These are phyloP conservation scores for Eudemis profundana DNA, from an alignment of 2,888 invertebrate species.

Conservation along the genomic window DNA sequence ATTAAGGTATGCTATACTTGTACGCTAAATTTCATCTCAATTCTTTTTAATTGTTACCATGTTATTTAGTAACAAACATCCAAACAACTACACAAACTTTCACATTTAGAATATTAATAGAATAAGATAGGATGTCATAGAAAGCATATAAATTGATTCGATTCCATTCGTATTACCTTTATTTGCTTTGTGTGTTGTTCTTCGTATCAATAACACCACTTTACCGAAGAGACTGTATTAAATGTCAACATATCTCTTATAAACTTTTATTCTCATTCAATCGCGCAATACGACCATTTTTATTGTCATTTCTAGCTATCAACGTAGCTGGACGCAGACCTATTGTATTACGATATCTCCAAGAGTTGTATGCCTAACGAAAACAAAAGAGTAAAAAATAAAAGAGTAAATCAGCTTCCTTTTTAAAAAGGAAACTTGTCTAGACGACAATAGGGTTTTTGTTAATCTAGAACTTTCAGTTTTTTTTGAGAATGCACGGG, in stretches of 20 bases:
- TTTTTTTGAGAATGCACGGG: not conserved
- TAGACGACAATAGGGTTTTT: constrained; percentile 26
- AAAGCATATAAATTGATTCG: too few species aligned
- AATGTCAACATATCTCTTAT: constrained; percentile 32
- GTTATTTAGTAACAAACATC: too few species aligned
- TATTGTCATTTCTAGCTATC: constrained; percentile 80
- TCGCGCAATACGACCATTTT: constrained; percentile 74
- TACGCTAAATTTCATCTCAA: too few species aligned
- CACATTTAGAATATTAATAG: too few species aligned
- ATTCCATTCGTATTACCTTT: too few species aligned
- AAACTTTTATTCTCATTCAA: constrained; percentile 67
- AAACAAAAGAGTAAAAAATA: constrained; percentile 73
- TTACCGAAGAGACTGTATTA: not conserved
- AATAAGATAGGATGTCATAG: too few species aligned
- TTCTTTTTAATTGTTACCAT: too few species aligned
- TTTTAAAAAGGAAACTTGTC: constrained; percentile 34
- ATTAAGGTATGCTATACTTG: too few species aligned
- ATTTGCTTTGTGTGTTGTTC: too few species aligned
- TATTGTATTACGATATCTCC: constrained; percentile 18
- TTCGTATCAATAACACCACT: not conserved
- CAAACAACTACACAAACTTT: too few species aligned
- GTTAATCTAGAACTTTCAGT: constrained; percentile 9
- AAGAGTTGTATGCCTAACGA: constrained; percentile 58
- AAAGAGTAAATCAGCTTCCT: constrained; percentile 48
- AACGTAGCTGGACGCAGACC: constrained; percentile 61